Base-by-base conservation (phyloP, 2,797 vertebrate genomes). In the Trichosurus vulpecula region DNA sequence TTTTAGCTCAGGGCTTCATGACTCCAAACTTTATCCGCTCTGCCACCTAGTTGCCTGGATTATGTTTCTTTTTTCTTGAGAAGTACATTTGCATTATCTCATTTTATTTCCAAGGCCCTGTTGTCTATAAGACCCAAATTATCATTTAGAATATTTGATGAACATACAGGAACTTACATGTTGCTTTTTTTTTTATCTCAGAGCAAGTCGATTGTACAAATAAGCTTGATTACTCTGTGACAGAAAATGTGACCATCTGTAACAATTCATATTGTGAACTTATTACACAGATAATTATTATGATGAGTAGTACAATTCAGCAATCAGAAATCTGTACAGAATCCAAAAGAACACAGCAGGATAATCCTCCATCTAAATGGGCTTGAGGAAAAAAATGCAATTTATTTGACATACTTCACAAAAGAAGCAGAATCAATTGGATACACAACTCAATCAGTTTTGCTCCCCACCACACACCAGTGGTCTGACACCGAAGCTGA, bases 201-300 rank as follows among this genome's bases (percentile, higher is more conserved):
- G 54, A 97, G 92, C 90, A 89, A 94, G 96, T 96, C 95, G 95
- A 96, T 98, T 93, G 47, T 97, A 95, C 94, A 98, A 98, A 97
- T 96, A 97, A 97, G 96, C 96, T 96, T 98, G 97, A 98, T 97
- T 97, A 96, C 96, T 93, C 97, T 97, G 96, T 97, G 96, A 97
- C 97, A 57, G 30, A 97, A 97, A 97, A 94, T 95, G 94, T 97
- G 97, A 94, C 97, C 95, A 97, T 94, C 94, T 97, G 95, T 97
- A 98, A 96, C 94, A 97, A 95, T 97, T 98, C 97, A 94, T 97
- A 91, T 92, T 94, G 94, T 98, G 97, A 98, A 98, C 97, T 96
- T 98, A 98, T 98, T 98, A 97, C 95, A 91, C 92, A 97, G 97
- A 96, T 97, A 97, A 96, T 98, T 98, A 96, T 55, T 92, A 94